Evolutionary conservation across 2,113 vertebrate species (phyloP), one percentile per base, ranked within the genome.

Genomic region (Sturnira hondurensis): DNA sequence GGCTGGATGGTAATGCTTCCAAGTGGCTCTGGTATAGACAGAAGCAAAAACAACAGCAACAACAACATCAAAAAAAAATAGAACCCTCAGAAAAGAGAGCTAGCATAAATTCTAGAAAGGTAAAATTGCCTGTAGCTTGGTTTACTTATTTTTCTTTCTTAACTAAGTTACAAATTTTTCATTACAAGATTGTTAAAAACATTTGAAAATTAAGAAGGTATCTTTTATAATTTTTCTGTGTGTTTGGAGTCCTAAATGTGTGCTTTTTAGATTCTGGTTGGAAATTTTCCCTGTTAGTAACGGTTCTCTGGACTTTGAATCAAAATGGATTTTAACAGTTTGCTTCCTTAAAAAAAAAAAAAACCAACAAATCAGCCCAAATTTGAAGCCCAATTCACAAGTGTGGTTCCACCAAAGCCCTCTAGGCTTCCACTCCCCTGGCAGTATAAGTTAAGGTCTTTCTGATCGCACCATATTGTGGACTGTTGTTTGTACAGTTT

Each of bases 261-360:
- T 38, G 24, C 4, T 38, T 93, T 31, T 28, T 45, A 33, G 28
- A 36, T 28, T 81, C 74, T 82, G 33, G 22, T 41, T 76, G 2
- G 28, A 58, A 54, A 61, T 68, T 54, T 89, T 87, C 22, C 26
- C 7, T 93, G 15, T 92, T 70, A 71, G 45, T 78, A 88, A 85
- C 19, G 47, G 31, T 74, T 91, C 63, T 76, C 54, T 63, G 74
- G 50, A 90, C n/a, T 97, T 70, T 63, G 31, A 89, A 91, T 91
- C 52, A 76, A 80, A 74, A 84, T 88, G 47, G 71, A 26, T 58
- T 87, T 54, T 77, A 70, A 43, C 9, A 58, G 4, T 61, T 67
- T n/a, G 9, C 67, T 68, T 26, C 50, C 76, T 31, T 58, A 8
- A 56, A 56, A 56, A 56, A 56, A 56, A 20, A 56, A 24, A 56